A percentile compares a stretch with the other conserved stretches of the same genome.
Conservation (phyloP, 2,113 vertebrate genomes). For the Falco punctatus region DNA sequence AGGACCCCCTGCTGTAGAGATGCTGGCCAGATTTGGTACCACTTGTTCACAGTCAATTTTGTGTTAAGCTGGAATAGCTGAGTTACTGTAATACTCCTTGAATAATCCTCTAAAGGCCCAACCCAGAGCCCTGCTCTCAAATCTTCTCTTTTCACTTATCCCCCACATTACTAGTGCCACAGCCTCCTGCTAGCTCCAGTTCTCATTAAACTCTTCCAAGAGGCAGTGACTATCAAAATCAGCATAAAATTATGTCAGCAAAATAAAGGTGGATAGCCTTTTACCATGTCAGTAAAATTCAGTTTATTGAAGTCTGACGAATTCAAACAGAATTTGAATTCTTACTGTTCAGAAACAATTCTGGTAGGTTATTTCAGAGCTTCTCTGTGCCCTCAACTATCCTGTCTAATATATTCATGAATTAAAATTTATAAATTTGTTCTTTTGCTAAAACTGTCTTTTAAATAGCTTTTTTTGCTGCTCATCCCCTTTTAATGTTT, state of each 20-base stretch:
- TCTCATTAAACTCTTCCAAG: not conserved
- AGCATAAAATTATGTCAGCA: not conserved
- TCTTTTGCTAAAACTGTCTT: not conserved
- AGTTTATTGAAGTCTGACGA: not conserved
- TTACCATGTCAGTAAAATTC: not conserved
- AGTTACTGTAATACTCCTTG: not conserved
- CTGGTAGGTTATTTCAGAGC: not conserved
- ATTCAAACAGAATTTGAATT: not conserved
- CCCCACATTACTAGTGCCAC: not conserved
- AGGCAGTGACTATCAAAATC: not conserved
- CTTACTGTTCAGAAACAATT: not conserved
- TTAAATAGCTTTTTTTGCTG: slow-evolving; percentile 17
- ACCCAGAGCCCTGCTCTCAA: not conserved
- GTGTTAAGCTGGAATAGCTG: not conserved
- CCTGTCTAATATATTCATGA: slow-evolving; percentile 4
- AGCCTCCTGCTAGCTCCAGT: not conserved
- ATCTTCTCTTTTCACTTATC: not conserved
- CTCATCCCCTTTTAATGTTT: not conserved
- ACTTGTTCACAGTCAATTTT: not conserved
- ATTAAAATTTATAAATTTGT: not conserved
- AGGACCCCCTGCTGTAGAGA: not conserved
- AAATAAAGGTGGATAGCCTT: not conserved
- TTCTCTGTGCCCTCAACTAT: not conserved
- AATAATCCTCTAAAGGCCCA: not conserved
- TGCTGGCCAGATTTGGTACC: not conserved